Evolutionary conservation across 2,888 invertebrate species (phyloP).

Genomic region (Zele albiditarsus): DNA sequence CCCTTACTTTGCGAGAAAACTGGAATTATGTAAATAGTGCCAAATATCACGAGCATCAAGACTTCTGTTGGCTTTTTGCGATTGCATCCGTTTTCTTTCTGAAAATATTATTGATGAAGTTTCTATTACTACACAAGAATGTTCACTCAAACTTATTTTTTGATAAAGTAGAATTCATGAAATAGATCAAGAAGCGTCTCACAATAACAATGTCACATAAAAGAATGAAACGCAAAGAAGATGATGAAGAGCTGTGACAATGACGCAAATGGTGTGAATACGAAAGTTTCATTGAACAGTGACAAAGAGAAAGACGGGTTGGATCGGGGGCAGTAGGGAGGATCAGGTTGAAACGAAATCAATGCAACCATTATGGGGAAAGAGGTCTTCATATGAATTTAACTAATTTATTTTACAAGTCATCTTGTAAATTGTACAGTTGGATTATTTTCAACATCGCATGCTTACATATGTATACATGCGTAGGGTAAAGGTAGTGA

Average conservation of each 20-base stretch:
- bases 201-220: too few species aligned
- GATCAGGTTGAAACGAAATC: background rate
- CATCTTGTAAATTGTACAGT: background rate
- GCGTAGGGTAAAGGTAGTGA: background rate
- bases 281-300: too few species aligned
- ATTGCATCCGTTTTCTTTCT: background rate
- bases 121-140: too few species aligned
- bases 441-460: background rate
- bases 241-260: too few species aligned
- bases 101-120: too few species aligned
- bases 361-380: background rate
- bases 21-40: slow-evolving; percentile 64
- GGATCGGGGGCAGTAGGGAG: too few species aligned
- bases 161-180: too few species aligned
- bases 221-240: too few species aligned
- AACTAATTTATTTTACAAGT: background rate
- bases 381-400: background rate
- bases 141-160: too few species aligned
- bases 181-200: too few species aligned
- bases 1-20: background rate
- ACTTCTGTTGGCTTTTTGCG: background rate
- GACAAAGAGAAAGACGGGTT: too few species aligned
- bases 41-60: slow-evolving; percentile 67
- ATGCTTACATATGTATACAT: background rate
- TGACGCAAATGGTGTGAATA: too few species aligned